Percentiles rank a stretch among this genome's conserved stretches.
Evolutionary conservation across 2,113 vertebrate species (phyloP).

Genomic region (Hippocampus comes): DNA sequence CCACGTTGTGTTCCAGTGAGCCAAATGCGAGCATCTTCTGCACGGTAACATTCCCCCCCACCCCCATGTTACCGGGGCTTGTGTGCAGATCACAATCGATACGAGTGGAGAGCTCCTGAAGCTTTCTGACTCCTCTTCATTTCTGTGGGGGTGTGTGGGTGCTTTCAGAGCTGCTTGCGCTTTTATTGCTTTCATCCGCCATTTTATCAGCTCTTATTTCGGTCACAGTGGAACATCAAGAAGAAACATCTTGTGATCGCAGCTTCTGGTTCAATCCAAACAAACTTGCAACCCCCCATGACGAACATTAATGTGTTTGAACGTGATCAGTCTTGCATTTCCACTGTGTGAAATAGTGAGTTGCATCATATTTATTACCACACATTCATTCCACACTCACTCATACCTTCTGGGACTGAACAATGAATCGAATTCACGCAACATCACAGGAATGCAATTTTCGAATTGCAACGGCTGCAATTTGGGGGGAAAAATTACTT

Average conservation of each 20-base stretch:
- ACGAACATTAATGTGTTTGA: no score
- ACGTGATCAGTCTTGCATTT: no score
- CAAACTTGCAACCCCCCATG: not conserved
- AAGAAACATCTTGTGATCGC: not conserved
- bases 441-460: no score
- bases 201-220: conserved; percentile 54
- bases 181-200: conserved; percentile 55
- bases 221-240: conserved; percentile 30
- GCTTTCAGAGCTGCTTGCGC: conserved; percentile 57
- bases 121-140: conserved; percentile 68
- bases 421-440: no score
- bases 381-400: no score
- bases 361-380: no score
- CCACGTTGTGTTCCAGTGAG: not conserved
- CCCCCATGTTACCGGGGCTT: conserved; percentile 62
- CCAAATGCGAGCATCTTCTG: conserved; percentile 13
- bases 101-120: conserved; percentile 55
- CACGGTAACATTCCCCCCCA: conserved; percentile 34
- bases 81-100: conserved; percentile 63
- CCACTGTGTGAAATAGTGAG: no score
- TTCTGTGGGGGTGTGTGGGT: conserved; percentile 68
- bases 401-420: no score
- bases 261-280: not conserved
- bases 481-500: no score
- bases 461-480: no score